phyloP scores from a whole-genome alignment of 2,888 invertebrate species.

The Sinelater perroti region DNA sequence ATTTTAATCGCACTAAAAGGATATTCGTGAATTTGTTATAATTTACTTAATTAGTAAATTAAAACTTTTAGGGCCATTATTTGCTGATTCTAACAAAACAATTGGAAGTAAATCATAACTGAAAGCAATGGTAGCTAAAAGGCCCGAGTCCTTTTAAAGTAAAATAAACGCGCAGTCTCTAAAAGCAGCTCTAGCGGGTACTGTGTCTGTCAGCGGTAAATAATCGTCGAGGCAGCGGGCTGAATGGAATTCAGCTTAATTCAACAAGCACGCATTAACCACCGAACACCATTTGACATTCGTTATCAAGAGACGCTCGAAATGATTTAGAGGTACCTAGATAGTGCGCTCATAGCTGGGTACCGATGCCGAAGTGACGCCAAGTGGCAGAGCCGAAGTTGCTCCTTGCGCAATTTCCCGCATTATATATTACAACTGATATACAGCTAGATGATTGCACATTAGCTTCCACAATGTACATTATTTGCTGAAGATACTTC shows the following conservation, averaged over 20 bases:
- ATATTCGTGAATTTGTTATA: too few relatives aligned
- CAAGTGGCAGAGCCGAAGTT: slow-evolving; percentile 12
- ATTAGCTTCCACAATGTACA: too few relatives aligned
- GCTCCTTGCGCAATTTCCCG: slow-evolving; percentile 10
- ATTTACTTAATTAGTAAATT: too few relatives aligned
- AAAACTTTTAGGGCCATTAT: too few relatives aligned
- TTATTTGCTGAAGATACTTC: too few relatives aligned
- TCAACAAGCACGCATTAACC: slow-evolving; percentile 7
- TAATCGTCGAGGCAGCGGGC: not conserved
- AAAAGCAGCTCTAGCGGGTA: too few relatives aligned
- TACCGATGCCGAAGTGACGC: slow-evolving; percentile 11
- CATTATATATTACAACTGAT: slow-evolving; percentile 16
- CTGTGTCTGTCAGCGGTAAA: not conserved
- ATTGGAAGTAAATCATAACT: too few relatives aligned
- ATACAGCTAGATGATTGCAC: too few relatives aligned
- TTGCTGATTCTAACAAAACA: too few relatives aligned
- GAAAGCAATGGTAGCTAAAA: not conserved
- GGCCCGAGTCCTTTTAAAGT: not conserved
- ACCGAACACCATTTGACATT: not conserved
- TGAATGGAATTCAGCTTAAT: not conserved
- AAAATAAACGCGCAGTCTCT: not conserved
- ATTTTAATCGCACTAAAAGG: too few relatives aligned
- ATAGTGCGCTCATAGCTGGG: slow-evolving; percentile 3
- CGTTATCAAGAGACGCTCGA: slow-evolving; percentile 4
- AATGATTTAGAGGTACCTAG: slow-evolving; percentile 13